Evolutionary conservation across 2,888 invertebrate species (phyloP).

Genomic region (Cephus runcator): DNA sequence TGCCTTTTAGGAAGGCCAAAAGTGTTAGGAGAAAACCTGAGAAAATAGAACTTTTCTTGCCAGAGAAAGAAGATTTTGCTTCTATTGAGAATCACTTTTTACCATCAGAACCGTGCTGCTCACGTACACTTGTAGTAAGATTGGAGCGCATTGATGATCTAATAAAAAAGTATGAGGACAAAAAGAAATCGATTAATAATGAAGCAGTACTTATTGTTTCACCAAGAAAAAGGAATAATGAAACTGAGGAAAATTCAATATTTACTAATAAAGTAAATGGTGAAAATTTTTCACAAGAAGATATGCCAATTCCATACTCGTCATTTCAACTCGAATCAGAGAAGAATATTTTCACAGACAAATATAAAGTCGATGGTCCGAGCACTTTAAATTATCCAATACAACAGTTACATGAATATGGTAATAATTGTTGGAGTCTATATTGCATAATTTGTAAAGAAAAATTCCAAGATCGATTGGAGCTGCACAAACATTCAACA

Average conservation of each 20-base stretch:
- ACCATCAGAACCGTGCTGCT: neutral
- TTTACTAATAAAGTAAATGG: neutral
- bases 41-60: neutral
- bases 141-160: neutral
- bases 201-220: neutral
- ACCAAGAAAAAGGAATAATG: neutral
- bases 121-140: neutral
- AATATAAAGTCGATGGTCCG: neutral
- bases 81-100: neutral
- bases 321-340: neutral
- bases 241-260: neutral
- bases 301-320: neutral
- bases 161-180: neutral
- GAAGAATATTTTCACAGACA: neutral
- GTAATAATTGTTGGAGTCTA: neutral
- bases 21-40: neutral
- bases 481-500: slow-evolving; percentile 26
- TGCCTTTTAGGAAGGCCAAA: neutral
- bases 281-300: neutral
- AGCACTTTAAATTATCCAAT: neutral
- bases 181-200: neutral
- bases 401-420: neutral
- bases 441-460: slow-evolving; percentile 23
- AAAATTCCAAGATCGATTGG: slow-evolving; percentile 19
- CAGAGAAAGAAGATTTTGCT: neutral